These are phyloP conservation scores for Pomacea canaliculata DNA, from an alignment of 2,888 invertebrate genomes.

Conservation along the genomic window DNA sequence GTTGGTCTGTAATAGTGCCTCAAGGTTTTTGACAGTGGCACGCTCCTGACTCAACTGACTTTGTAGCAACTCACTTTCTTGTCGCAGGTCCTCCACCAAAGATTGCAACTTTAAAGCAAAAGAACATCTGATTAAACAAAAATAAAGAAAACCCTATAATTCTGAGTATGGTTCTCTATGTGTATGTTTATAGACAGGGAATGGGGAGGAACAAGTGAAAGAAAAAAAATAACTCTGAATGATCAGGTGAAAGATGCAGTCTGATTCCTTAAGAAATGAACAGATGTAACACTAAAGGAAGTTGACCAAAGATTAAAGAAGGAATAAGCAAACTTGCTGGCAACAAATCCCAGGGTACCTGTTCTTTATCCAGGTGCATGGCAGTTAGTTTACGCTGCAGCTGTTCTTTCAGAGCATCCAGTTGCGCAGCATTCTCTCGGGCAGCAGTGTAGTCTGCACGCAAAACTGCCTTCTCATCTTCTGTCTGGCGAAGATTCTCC, in stretches of 20 bases:
- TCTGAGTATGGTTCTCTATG: too few species aligned
- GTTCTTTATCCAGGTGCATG: conserved; percentile 66
- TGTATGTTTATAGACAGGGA: too few species aligned
- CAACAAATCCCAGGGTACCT: conserved; percentile 47
- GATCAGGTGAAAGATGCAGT: too few species aligned
- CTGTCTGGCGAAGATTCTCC: conserved; percentile 57
- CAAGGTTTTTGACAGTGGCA: conserved; percentile 62
- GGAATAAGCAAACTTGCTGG: too few species aligned
- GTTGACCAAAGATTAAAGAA: too few species aligned
- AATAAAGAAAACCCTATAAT: not conserved
- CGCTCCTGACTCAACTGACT: conserved; percentile 62
- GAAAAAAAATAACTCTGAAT: too few species aligned
- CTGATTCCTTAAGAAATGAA: too few species aligned
- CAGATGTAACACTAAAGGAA: too few species aligned
- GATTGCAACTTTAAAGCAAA: conserved; percentile 50
- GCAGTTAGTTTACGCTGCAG: conserved; percentile 65
- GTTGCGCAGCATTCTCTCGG: conserved; percentile 65
- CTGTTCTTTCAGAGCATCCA: conserved; percentile 67
- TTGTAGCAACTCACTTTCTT: conserved; percentile 60
- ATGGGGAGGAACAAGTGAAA: too few species aligned
- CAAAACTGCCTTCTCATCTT: conserved; percentile 66
- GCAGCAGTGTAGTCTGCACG: conserved; percentile 66
- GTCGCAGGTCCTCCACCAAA: conserved; percentile 59
- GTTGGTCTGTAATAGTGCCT: conserved; percentile 65
- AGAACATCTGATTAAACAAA: not conserved